Evolutionary conservation across 2,888 invertebrate genomes (phyloP), one percentile per base, ranked within the genome.

Genomic region (Pemphredon lugubris): DNA sequence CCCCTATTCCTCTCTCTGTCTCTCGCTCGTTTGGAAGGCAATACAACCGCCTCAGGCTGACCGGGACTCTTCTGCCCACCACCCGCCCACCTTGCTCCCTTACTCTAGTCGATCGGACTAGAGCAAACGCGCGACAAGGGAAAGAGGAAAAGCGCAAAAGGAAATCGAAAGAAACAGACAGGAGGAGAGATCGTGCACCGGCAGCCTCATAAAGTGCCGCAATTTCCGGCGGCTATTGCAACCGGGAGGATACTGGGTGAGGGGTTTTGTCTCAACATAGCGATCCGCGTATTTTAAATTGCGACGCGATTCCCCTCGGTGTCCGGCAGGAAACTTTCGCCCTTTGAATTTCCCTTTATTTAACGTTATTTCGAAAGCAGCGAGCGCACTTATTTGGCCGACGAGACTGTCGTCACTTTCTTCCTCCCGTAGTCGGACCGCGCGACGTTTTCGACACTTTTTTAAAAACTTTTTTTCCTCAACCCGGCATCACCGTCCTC

Each of bases 161-260:
- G 63, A 70, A 63, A 71, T 79, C 69, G 63, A 77, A 71, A 66
- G 71, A 67, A 67, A 67, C 70, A 47, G 61, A 60, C 50, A 71
- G 64, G 48, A 53, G 58, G 39, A 61, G 39, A 61, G 53, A 71
- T 69, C 63, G 69, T 45, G 68, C 67, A 55, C 23, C 61, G 59
- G 58, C 57, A 51, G 61, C 54, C 78, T 81, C 82, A 79, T 79
- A 75, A 82, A 82, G 67, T 75, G 67, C 66, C 64, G 79, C 81
- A 82, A 81, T 81, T 79, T 81, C 78, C 81, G 75, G 60, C 71
- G 44, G 65, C 70, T 60, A 73, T 66, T 47, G 66, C 66, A 13
- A 34, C 60, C 59, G 21, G 13, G 20, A 55, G 57, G 47, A 47
- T 21, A 26, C 30, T 26, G 18, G 13, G 32, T 30, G 50, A 40